phyloP scores from a whole-genome alignment of 2,113 vertebrate species.

The Diphyllodes magnificus region DNA sequence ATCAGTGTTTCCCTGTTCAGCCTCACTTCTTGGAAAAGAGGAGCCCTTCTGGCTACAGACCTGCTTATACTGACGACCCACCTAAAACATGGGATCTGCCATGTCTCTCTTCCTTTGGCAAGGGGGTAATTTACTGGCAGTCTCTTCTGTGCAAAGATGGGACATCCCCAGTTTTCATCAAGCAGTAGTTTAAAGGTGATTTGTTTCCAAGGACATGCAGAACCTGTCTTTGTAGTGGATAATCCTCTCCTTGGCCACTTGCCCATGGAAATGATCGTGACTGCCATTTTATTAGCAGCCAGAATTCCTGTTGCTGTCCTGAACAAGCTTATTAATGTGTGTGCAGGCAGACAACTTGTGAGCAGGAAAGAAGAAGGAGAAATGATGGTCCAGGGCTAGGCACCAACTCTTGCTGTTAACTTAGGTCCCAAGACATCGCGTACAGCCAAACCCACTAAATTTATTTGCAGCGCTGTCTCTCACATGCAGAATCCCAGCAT shows the following conservation, averaged over 20 bases:
- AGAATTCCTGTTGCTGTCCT: background rate
- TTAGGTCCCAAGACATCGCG: background rate
- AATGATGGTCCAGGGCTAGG: background rate
- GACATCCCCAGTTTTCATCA: background rate
- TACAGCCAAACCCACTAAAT: background rate
- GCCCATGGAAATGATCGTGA: background rate
- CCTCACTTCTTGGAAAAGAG: background rate
- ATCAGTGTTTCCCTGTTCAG: background rate
- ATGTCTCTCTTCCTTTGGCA: background rate
- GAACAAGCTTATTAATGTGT: background rate
- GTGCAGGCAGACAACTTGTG: background rate
- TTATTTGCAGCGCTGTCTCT: background rate
- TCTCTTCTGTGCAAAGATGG: background rate
- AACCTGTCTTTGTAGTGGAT: background rate
- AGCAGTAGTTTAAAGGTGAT: background rate
- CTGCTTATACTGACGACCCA: rapidly evolving
- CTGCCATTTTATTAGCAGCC: background rate
- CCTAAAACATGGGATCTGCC: background rate
- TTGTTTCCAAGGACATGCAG: background rate
- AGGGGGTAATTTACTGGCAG: background rate
- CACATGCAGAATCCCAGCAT: background rate
- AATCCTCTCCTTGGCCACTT: background rate
- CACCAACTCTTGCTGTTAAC: background rate
- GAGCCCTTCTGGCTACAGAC: background rate
- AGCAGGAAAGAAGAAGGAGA: background rate